These are phyloP conservation scores for human (Homo sapiens) DNA, from an alignment of 2,113 vertebrate species.

Conservation along the genomic window GRCh38 chr1:210261001-210261500, in stretches of 20 bases:
- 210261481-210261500: background rate
- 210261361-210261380: background rate
- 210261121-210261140: background rate
- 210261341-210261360: background rate
- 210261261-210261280: background rate
- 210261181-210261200: background rate
- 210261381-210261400: background rate
- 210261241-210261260: background rate
- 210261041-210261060: background rate
- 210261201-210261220: background rate
- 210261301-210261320: background rate
- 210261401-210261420: background rate
- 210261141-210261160: background rate
- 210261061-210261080: background rate
- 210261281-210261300: background rate
- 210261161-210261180: background rate
- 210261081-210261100: background rate
- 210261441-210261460: background rate
- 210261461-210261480: background rate
- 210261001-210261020: background rate
- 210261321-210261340: background rate
- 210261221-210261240: background rate
- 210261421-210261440: background rate
- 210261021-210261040: background rate
- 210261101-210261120: background rate